Evolutionary conservation across 2,113 vertebrate species (phyloP).

Genomic region (Onychorhynchus coronatus): DNA sequence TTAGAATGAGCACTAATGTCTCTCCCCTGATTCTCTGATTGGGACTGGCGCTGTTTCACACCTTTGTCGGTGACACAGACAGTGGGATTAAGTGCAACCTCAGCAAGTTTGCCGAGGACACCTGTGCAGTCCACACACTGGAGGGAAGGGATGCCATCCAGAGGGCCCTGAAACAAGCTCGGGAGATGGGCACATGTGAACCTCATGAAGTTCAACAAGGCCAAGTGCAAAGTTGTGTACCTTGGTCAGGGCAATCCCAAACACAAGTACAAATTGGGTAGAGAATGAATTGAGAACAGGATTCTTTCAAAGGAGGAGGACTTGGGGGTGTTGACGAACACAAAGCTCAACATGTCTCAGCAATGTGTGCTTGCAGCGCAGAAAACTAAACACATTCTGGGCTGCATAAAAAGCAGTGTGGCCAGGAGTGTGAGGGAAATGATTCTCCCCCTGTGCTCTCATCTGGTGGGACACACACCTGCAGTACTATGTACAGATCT

Average conservation of each 20-base stretch:
- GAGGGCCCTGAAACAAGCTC: background rate
- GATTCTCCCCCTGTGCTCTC: background rate
- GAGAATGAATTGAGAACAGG: background rate
- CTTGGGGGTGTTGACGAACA: background rate
- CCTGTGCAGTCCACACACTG: background rate
- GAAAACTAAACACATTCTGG: background rate
- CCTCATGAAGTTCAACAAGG: background rate
- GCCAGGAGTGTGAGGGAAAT: background rate
- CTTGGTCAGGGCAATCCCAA: fast-evolving
- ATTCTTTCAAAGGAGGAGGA: background rate
- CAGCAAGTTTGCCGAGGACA: background rate
- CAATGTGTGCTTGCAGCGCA: background rate
- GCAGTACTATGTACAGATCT: background rate
- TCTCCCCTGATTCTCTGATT: background rate
- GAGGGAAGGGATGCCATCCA: background rate
- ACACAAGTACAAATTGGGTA: background rate
- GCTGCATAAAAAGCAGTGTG: fast-evolving
- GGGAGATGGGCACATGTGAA: background rate
- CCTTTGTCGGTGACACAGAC: background rate
- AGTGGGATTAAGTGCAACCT: background rate
- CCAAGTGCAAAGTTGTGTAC: background rate
- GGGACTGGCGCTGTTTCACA: background rate
- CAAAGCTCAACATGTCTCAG: background rate
- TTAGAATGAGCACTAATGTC: background rate
- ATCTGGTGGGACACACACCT: background rate